Base-by-base conservation (phyloP, 1,140 invertebrate species). In the Aleiodes sp. region DNA sequence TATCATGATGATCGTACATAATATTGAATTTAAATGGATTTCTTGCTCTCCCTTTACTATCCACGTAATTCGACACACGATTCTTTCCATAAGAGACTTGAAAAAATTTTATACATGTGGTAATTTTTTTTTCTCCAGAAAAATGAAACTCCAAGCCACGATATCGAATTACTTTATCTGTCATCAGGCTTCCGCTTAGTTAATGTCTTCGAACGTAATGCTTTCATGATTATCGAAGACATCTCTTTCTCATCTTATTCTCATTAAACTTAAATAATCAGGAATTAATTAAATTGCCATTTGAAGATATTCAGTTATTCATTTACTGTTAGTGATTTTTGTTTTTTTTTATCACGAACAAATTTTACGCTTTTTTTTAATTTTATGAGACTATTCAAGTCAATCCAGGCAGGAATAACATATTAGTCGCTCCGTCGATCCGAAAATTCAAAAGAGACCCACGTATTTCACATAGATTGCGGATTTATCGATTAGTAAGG, bases 401-500 rank as follows among this genome's bases (percentile, higher is more conserved):
- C 75, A 78, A 31, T 4, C 39, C 64, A 67, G 70, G 78, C 77
- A 73, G 75, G 63, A 82, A 69, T 82, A 80, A 80, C 77, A 43
- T 46, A 77, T 75, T 76, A 73, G 73, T 65, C 80, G 82, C 81
- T 84, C 78, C 82, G 78, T 21, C 78, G 82, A 73, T 73, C 80
- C 72, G 82, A 73, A 80, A 84, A 83, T 79, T 84, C 82, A 84
- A 84, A 84, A 83, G 67, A 62, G 59, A 4, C 29, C 14, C 6
- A 21, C 24, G 29, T 65, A n/a, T 65, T 43, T 52, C 10, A 62
- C 29, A 29, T 60, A 41, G 9, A 65, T 19, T 59, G 21, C 24
- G 14, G 31, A 57, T 37, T 52, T 9, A 65, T 57, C 12, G 64
- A 65, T 65, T 65, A 65, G 52, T 56, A 46, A 46, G n/a, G 19